These are phyloP conservation scores for Choloepus didactylus DNA, from an alignment of 2,797 vertebrate genomes.

Conservation along the genomic window DNA sequence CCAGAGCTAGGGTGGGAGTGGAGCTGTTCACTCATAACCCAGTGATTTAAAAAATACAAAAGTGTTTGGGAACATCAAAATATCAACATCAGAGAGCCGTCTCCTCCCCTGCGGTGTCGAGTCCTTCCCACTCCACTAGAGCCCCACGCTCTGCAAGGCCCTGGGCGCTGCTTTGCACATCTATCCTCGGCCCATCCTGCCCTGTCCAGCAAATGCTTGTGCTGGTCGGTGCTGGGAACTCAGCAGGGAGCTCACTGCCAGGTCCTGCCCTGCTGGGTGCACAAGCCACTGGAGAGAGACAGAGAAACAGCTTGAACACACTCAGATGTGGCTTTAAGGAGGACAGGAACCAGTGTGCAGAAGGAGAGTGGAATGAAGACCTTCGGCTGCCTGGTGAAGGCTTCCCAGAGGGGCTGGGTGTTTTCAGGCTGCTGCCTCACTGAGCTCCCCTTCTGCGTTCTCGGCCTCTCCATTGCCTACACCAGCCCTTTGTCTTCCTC, in stretches of 20 bases:
- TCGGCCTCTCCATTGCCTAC: neutral
- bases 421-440: too few species aligned
- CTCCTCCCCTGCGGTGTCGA: neutral
- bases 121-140: too few species aligned
- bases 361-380: accelerated
- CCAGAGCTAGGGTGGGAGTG: neutral
- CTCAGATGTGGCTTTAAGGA: neutral
- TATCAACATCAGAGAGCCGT: accelerated
- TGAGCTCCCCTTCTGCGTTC: neutral
- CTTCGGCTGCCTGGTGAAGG: neutral
- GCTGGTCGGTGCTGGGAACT: neutral
- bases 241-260: neutral
- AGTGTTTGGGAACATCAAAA: neutral
- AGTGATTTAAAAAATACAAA: neutral
- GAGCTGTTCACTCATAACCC: neutral
- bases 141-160: neutral
- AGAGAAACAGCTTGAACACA: accelerated
- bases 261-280: neutral
- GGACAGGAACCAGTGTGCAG: accelerated
- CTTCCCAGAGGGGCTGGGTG: neutral
- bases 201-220: too few species aligned
- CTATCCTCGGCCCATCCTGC: neutral
- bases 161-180: neutral
- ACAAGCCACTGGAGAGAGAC: too few species aligned
- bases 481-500: neutral